Percentiles rank a stretch among this genome's conserved stretches.
phyloP scores from a whole-genome alignment of 2,797 vertebrate species.

The Kryptopterus vitreolus region DNA sequence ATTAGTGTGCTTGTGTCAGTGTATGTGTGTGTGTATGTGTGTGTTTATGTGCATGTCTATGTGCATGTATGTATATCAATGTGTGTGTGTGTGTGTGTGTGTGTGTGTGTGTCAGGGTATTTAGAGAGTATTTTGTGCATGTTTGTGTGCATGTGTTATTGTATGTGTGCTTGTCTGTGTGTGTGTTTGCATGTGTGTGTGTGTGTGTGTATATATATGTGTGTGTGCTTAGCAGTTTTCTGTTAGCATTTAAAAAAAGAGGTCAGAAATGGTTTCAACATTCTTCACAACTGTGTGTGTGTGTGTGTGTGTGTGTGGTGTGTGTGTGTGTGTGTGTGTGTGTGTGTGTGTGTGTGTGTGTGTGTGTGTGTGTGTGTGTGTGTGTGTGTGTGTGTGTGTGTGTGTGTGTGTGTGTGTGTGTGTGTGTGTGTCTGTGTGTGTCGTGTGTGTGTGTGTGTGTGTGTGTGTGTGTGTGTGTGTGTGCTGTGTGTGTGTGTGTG shows the following conservation, averaged over 20 bases:
- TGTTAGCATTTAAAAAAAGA: conserved; percentile 10
- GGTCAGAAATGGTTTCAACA: conserved; percentile 17
- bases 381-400: neutral
- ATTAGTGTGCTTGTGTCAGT: neutral
- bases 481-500: neutral
- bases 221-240: conserved; percentile 28
- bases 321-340: conserved; percentile 1
- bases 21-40: conserved; percentile 33
- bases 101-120: conserved; percentile 34
- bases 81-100: neutral
- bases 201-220: conserved; percentile 24
- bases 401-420: too few relatives aligned
- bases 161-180: conserved; percentile 33
- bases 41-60: neutral
- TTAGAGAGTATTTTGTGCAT: neutral
- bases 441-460: conserved; percentile 28
- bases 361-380: conserved; percentile 15
- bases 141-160: neutral
- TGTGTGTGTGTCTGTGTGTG: conserved; percentile 1
- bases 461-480: conserved; percentile 11
- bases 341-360: conserved; percentile 25
- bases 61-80: conserved; percentile 15
- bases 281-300: too few relatives aligned
- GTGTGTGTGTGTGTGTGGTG: too few relatives aligned
- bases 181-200: neutral